Evolutionary conservation across 2,797 vertebrate species (phyloP), one percentile per base, ranked within the genome.

Genomic region (Phylloscopus collybita): DNA sequence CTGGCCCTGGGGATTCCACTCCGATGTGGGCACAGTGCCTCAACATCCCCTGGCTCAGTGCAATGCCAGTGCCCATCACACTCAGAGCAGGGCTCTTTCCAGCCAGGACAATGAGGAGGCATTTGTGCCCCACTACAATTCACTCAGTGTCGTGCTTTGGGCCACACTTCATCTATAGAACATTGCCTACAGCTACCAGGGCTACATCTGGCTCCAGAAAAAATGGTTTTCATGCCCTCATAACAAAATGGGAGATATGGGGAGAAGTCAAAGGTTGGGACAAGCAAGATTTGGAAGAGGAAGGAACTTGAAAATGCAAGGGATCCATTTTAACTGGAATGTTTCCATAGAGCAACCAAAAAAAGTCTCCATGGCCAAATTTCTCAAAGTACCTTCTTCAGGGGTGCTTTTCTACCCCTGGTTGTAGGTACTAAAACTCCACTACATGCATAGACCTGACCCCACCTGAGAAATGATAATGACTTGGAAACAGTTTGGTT

Each of bases 11-110:
- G 16, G 29, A 51, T 53, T 34, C 26, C 7, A 2, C 30, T 29
- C 32, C 3, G 1, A 7, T 10, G 8, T 38, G 47, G n/a, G 42
- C 49, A 67, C 21, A 22, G 18, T 25, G 27, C n/a, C 60, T 50
- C 6, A 3, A 5, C 1, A 1, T 66, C 16, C 23, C 59, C 36
- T 0, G 10, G 23, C 64, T 83, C 2, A 1, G 30, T 50, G 21
- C 0, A 0, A 22, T 2, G 6, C 32, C 44, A n/a, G 47, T 1
- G 3, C 56, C 26, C 10, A 49, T n/a, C 0, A 0, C 1, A 4
- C 38, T 54, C 21, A 6, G 4, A 36, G 19, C 42, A 80, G 54
- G 47, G 42, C 23, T 82, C 26, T 19, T 85, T 57, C 70, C 49
- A 80, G 53, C 13, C 49, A 53, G 66, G 29, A 19, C 23, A 56